Evolutionary conservation across 1,140 invertebrate genomes (phyloP), one percentile per base, ranked within the genome.

Genomic region (Bemisia tabaci): DNA sequence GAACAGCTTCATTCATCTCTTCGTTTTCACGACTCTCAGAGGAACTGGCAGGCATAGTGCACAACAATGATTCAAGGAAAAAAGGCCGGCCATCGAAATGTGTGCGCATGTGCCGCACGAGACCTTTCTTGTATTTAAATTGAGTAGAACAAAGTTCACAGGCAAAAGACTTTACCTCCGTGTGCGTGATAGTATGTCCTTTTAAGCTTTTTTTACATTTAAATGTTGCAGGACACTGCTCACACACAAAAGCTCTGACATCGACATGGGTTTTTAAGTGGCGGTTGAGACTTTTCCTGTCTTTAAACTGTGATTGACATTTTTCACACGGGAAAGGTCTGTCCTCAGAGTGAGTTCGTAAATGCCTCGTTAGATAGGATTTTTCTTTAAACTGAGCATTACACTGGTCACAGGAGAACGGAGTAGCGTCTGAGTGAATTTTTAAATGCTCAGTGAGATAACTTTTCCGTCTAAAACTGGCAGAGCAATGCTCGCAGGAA

Each of bases 31-130:
- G n/a, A n/a, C n/a, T n/a, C n/a, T n/a, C n/a, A n/a, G n/a, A n/a
- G n/a, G n/a, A n/a, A n/a, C n/a, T n/a, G n/a, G n/a, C n/a, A n/a
- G n/a, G n/a, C n/a, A n/a, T n/a, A n/a, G n/a, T n/a, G n/a, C n/a
- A n/a, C n/a, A n/a, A n/a, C n/a, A n/a, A n/a, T n/a, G n/a, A n/a
- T n/a, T n/a, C n/a, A n/a, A n/a, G n/a, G n/a, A n/a, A n/a, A n/a
- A n/a, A n/a, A n/a, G n/a, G n/a, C n/a, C n/a, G n/a, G n/a, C n/a
- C 63, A 24, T 33, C 48, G 25, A 39, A 64, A 33, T 64, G 63
- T n/a, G 63, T 64, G 27, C 48, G 27, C 12, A 64, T 23, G 26
- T 64, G 63, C 17, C 63, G 25, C 27, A 39, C 48, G 22, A 64
- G 22, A 22, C 63, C 63, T 17, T 39, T 64, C 27, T 64, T 64